These are phyloP conservation scores for Craniophora ligustri DNA, from an alignment of 2,888 invertebrate species.

Conservation along the genomic window DNA sequence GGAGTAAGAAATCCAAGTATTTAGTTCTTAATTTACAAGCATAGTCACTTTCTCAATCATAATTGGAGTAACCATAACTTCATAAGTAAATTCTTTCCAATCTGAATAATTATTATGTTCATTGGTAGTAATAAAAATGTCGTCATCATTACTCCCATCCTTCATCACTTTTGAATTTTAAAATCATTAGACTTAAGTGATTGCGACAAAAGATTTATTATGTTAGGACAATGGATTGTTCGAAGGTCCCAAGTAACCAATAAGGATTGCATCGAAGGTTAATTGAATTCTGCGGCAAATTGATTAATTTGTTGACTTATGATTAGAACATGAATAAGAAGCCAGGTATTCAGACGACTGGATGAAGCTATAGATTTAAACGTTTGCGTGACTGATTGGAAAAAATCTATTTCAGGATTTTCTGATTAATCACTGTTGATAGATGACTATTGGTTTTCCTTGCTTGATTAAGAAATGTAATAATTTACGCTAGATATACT, in stretches of 20 bases:
- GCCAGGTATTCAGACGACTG: slow-evolving; percentile 25
- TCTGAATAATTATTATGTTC: neutral
- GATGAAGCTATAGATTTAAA: slow-evolving; percentile 6
- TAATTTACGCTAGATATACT: no score
- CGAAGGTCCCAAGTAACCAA: slow-evolving; percentile 42
- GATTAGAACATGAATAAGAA: slow-evolving; percentile 38
- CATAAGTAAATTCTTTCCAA: neutral
- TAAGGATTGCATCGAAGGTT: slow-evolving; percentile 50
- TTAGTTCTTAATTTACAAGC: no score
- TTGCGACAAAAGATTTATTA: slow-evolving; percentile 36
- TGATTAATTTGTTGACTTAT: slow-evolving; percentile 37
- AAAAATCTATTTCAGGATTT: slow-evolving; percentile 1
- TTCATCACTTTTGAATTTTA: slow-evolving; percentile 2
- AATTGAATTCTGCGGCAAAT: slow-evolving; percentile 43
- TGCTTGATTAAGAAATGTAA: no score
- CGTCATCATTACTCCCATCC: neutral
- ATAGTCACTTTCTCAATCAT: slow-evolving; percentile 21
- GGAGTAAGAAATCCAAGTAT: no score
- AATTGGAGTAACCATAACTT: neutral
- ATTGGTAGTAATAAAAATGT: neutral
- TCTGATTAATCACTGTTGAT: no score
- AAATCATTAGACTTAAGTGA: slow-evolving; percentile 13
- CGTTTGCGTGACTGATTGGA: slow-evolving; percentile 14
- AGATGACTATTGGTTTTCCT: no score
- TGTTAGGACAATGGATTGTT: slow-evolving; percentile 34